phyloP scores from a whole-genome alignment of 1,140 invertebrate genomes.

The Magallana ariakensis region DNA sequence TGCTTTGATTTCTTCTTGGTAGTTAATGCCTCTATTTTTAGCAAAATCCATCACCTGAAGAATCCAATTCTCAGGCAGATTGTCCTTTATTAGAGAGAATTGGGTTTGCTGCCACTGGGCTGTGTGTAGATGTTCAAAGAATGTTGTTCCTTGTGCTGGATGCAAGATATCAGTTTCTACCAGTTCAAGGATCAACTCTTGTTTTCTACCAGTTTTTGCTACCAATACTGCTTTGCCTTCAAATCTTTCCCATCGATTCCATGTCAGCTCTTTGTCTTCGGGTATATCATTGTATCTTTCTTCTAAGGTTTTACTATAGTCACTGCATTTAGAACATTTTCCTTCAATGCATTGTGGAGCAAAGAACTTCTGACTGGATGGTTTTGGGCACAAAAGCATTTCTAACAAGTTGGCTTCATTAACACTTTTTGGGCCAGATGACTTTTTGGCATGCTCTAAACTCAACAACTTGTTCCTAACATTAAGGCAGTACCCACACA shows the following conservation, averaged over 20 bases:
- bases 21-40: slow-evolving; percentile 55
- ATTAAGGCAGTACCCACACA: slow-evolving; percentile 60
- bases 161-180: slow-evolving; percentile 39
- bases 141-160: slow-evolving; percentile 48
- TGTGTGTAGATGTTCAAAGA: slow-evolving; percentile 53
- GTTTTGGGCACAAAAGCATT: slow-evolving; percentile 55
- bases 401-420: slow-evolving; percentile 51
- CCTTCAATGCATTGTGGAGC: slow-evolving; percentile 14
- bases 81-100: slow-evolving; percentile 47
- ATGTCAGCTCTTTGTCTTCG: slow-evolving; percentile 45
- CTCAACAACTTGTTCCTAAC: slow-evolving; percentile 51
- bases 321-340: slow-evolving; percentile 37
- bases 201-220: not conserved
- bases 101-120: slow-evolving; percentile 57
- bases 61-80: slow-evolving; percentile 37
- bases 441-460: slow-evolving; percentile 44
- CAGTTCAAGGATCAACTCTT: slow-evolving; percentile 47
- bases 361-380: slow-evolving; percentile 47
- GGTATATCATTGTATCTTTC: slow-evolving; percentile 42
- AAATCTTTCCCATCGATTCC: slow-evolving; percentile 47
- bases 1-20: slow-evolving; percentile 53
- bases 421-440: slow-evolving; percentile 38
- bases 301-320: slow-evolving; percentile 7
- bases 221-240: not conserved
- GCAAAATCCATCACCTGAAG: slow-evolving; percentile 61